A percentile compares a stretch with the other conserved stretches of the same genome.
Conservation (phyloP, 92 coral and sea anemone genomes). For the Parazoanthus swiftii region DNA sequence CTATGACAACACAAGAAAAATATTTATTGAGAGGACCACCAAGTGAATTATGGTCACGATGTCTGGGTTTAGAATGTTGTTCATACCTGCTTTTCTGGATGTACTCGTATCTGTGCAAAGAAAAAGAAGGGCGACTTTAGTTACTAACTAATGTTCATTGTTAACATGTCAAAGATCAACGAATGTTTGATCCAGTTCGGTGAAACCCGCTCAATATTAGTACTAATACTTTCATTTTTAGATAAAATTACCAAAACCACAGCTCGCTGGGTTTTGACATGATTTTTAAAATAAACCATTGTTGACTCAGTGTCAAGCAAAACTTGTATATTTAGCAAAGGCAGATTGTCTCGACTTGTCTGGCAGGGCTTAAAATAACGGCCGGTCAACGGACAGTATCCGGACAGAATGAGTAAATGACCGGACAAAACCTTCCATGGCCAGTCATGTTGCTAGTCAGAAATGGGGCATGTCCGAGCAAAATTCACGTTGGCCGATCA, state of each 20-base stretch:
- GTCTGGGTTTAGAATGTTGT: background rate
- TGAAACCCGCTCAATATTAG: background rate
- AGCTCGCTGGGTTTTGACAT: too few species aligned
- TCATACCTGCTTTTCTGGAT: slow-evolving; percentile 76
- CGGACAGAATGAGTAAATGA: too few species aligned
- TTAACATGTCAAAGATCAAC: background rate
- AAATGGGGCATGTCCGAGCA: too few species aligned
- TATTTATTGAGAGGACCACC: background rate
- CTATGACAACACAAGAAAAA: background rate
- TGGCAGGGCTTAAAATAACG: too few species aligned
- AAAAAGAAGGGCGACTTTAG: background rate
- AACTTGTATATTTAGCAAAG: too few species aligned
- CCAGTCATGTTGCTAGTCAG: too few species aligned
- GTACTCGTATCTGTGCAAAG: slow-evolving; percentile 70
- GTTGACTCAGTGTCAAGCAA: too few species aligned
- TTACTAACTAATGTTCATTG: background rate
- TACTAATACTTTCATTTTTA: background rate
- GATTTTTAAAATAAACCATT: too few species aligned
- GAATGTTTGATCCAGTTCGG: background rate
- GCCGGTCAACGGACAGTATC: too few species aligned
- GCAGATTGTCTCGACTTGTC: too few species aligned
- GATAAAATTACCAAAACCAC: background rate
- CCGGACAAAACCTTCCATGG: too few species aligned
- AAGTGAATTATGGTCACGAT: background rate
- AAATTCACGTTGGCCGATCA: too few species aligned